Conservation (phyloP, 2,888 invertebrate genomes). For the Phrixothrix hirtus region DNA sequence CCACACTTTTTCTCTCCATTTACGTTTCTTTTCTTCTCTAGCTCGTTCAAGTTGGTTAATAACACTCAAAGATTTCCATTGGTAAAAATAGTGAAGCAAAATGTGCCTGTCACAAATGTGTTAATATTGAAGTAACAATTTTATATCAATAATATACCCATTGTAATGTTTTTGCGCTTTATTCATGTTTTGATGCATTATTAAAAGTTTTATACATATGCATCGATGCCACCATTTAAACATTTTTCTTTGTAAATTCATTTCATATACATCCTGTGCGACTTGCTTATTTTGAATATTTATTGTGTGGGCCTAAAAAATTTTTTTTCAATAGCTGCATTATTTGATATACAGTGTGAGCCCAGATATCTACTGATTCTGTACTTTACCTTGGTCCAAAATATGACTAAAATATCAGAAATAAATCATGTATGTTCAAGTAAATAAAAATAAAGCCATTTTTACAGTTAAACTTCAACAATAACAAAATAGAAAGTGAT, state of each 20-base stretch:
- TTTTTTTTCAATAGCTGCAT: slow-evolving; percentile 3
- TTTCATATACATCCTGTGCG: slow-evolving; percentile 72
- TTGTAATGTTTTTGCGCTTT: slow-evolving; percentile 58
- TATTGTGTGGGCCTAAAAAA: slow-evolving; percentile 56
- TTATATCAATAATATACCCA: too few species aligned
- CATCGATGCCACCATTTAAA: slow-evolving; percentile 48
- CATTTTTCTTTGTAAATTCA: slow-evolving; percentile 48
- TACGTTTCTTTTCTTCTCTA: slow-evolving; percentile 68
- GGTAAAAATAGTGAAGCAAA: slow-evolving; percentile 55
- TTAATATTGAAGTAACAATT: too few species aligned
- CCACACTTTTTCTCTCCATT: slow-evolving; percentile 73
- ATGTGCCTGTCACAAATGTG: slow-evolving; percentile 44
- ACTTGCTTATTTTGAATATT: slow-evolving; percentile 65
- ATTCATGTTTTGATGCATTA: slow-evolving; percentile 38
- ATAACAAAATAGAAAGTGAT: background rate
- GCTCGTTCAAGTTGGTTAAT: slow-evolving; percentile 67
- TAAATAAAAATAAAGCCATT: too few species aligned
- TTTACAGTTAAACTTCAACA: background rate
- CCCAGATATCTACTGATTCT: too few species aligned
- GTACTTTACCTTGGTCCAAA: too few species aligned
- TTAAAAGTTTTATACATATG: slow-evolving; percentile 42
- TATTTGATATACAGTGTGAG: too few species aligned
- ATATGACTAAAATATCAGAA: too few species aligned
- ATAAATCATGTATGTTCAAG: too few species aligned
- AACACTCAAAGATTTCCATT: slow-evolving; percentile 69